A percentile compares a stretch with the other conserved stretches of the same genome.
Conservation (phyloP, 2,888 invertebrate genomes). For the Argyresthia goedartella region DNA sequence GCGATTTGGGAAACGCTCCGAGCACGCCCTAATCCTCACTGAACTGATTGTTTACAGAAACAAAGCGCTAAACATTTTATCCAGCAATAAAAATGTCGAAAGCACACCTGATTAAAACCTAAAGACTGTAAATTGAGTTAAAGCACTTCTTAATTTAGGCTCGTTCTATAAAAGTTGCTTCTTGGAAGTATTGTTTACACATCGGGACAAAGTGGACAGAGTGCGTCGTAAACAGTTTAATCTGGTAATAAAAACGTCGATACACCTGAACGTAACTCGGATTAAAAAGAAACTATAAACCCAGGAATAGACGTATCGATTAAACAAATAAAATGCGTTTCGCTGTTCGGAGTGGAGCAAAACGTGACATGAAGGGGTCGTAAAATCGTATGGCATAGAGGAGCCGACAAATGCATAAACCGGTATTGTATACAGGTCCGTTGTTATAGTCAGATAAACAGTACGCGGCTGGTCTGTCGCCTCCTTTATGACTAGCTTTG, state of each 20-base stretch:
- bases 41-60: constrained; percentile 43
- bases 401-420: constrained; percentile 64
- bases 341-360: constrained; percentile 56
- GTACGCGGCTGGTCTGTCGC: constrained; percentile 58
- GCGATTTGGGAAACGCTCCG: constrained; percentile 52
- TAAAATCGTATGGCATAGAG: constrained; percentile 68
- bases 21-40: constrained; percentile 49
- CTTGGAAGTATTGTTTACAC: constrained; percentile 37
- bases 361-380: constrained; percentile 58
- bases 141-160: neutral
- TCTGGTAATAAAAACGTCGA: constrained; percentile 50
- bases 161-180: constrained; percentile 16
- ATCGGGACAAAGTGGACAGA: constrained; percentile 55
- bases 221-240: constrained; percentile 61
- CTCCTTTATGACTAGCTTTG: constrained; percentile 62
- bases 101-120: constrained; percentile 21
- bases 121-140: constrained; percentile 29
- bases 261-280: constrained; percentile 53
- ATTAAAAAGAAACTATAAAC: constrained; percentile 53
- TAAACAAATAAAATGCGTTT: constrained; percentile 69
- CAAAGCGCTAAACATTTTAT: constrained; percentile 45
- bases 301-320: constrained; percentile 63
- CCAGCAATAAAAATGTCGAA: constrained; percentile 35
- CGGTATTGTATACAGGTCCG: constrained; percentile 63
- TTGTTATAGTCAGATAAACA: constrained; percentile 66